A percentile compares a stretch with the other conserved stretches of the same genome.
Conservation (phyloP, 2,113 vertebrate genomes). For the Callithrix jacchus region DNA sequence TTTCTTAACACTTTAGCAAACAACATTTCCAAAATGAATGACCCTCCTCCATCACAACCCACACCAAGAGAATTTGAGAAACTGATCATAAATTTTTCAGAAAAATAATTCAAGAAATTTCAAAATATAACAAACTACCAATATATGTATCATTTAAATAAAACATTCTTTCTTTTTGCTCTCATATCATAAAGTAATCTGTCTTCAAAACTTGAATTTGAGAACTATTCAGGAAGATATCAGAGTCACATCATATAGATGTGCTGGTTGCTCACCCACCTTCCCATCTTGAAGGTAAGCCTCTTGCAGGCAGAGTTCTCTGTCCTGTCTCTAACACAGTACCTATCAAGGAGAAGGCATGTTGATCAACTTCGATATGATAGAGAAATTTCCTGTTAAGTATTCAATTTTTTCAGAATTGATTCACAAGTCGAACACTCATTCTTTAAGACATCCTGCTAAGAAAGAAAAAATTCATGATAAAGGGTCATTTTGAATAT, state of each 20-base stretch:
- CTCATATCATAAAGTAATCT: neutral
- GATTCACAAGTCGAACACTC: neutral
- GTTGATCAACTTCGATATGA: neutral
- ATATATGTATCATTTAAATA: neutral
- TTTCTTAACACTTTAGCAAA: slow-evolving; percentile 18
- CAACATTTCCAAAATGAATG: neutral
- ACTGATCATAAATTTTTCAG: neutral
- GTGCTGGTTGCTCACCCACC: accelerated
- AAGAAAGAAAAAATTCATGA: neutral
- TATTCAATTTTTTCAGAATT: neutral
- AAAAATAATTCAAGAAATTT: slow-evolving; percentile 38
- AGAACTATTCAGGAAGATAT: neutral
- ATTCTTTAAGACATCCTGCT: neutral
- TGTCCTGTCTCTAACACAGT: neutral
- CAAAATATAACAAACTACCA: neutral
- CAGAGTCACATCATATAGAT: neutral
- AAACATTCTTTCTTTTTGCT: neutral
- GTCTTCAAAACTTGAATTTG: slow-evolving; percentile 7
- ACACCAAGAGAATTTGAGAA: slow-evolving; percentile 24
- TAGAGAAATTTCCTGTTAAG: neutral
- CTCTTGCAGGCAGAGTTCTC: neutral
- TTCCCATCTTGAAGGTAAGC: neutral
- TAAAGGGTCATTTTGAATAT: neutral
- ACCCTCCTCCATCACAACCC: neutral
- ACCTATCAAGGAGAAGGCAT: neutral